Conservation (phyloP, 92 coral and sea anemone genomes). For the Phenganax stokvisi region DNA sequence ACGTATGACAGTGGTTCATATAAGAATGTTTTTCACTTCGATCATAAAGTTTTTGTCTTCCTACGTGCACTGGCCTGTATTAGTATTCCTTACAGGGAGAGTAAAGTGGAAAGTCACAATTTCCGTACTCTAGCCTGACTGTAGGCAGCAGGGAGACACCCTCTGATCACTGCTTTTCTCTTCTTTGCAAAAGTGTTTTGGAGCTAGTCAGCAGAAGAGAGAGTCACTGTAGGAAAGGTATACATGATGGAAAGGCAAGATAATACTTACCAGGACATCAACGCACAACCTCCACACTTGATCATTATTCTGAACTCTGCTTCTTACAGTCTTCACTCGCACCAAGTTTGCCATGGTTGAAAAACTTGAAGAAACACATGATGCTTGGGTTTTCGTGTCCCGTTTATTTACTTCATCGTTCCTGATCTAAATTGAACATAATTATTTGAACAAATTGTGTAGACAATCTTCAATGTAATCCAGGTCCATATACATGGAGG, state of each 20-base stretch:
- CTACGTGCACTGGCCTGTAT: too few species aligned
- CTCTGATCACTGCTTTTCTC: too few species aligned
- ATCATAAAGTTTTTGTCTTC: too few species aligned
- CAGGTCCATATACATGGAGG: too few species aligned
- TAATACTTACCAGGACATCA: constrained; percentile 62
- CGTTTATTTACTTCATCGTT: background rate
- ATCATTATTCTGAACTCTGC: constrained; percentile 53
- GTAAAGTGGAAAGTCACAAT: too few species aligned
- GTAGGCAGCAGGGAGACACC: too few species aligned
- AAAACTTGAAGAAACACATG: constrained; percentile 66
- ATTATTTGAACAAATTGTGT: background rate
- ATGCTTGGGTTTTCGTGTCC: constrained; percentile 11
- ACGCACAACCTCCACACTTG: constrained; percentile 59
- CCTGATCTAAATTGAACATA: background rate
- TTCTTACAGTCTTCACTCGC: constrained; percentile 53
- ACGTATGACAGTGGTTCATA: too few species aligned
- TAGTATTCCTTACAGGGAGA: too few species aligned
- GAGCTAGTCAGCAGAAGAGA: background rate
- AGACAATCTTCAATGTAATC: background rate
- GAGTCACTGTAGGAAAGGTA: background rate
- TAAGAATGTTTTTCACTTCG: too few species aligned
- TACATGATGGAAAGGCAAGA: too few species aligned
- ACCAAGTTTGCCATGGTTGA: constrained; percentile 85
- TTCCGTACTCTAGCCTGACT: too few species aligned
- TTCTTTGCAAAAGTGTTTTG: too few species aligned